Conservation (phyloP, 2,113 vertebrate genomes). For the Leptodactylus fuscus region DNA sequence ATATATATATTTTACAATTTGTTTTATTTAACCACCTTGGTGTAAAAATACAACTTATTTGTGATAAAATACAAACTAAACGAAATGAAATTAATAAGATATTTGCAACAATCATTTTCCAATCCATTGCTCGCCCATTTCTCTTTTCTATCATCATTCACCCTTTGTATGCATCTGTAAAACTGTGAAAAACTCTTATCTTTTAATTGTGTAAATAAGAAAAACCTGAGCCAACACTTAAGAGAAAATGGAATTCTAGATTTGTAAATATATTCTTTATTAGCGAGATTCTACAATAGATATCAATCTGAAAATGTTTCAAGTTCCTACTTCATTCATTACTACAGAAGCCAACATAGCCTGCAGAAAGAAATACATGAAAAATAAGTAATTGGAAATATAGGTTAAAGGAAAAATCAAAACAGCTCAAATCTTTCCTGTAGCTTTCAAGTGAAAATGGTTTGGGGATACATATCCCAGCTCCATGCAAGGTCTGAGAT, state of each 20-base stretch:
- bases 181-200: no score
- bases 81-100: no score
- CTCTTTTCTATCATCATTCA: no score
- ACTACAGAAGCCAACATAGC: neutral
- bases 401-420: neutral
- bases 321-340: conserved; percentile 1
- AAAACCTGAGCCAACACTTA: neutral
- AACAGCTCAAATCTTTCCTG: neutral
- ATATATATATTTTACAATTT: no score
- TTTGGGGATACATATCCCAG: neutral
- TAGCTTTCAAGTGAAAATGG: neutral
- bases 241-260: neutral
- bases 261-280: neutral
- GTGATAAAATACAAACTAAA: no score
- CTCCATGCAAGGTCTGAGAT: no score
- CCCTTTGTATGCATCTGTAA: no score
- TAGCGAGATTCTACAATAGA: neutral
- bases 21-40: no score
- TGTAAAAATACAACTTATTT: no score
- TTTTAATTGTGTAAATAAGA: no score
- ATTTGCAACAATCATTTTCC: no score
- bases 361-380: neutral
- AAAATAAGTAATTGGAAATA: neutral
- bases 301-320: neutral
- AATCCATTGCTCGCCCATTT: no score